Evolutionary conservation across 2,888 invertebrate genomes (phyloP).

Genomic region (Diaperis boleti): DNA sequence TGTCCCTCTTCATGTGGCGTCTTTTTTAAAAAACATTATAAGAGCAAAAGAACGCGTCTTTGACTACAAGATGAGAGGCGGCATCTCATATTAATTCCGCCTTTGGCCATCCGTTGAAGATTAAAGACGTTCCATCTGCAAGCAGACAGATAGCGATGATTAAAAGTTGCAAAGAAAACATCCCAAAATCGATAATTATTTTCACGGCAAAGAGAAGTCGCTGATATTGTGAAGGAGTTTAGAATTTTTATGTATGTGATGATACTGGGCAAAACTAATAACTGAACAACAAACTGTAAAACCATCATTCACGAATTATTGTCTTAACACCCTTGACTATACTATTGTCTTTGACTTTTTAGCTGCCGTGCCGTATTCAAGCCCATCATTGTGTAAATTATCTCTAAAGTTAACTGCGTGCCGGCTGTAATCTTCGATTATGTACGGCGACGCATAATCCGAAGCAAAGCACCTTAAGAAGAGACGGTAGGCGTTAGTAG

Average conservation of each 20-base stretch:
- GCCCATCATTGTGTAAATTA: constrained; percentile 25
- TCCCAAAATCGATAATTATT: constrained; percentile 34
- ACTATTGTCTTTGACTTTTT: constrained; percentile 15
- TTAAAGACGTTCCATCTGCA: constrained; percentile 51
- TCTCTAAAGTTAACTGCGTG: constrained; percentile 31
- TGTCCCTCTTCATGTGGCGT: constrained; percentile 12
- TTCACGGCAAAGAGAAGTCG: constrained; percentile 34
- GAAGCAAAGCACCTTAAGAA: constrained; percentile 41
- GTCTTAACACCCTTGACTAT: too few relatives aligned
- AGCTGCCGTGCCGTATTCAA: constrained; percentile 4
- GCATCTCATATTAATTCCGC: constrained; percentile 53
- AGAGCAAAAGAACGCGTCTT: constrained; percentile 32
- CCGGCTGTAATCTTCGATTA: constrained; percentile 50
- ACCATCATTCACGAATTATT: too few relatives aligned
- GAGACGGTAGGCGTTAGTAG: constrained; percentile 33
- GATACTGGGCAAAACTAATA: too few relatives aligned
- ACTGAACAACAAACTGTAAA: too few relatives aligned
- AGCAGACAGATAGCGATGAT: constrained; percentile 48
- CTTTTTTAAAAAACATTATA: constrained; percentile 31
- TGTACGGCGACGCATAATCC: constrained; percentile 40
- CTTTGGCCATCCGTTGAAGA: constrained; percentile 53
- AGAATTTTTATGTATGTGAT: constrained; percentile 22
- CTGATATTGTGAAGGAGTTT: neutral
- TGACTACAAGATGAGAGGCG: constrained; percentile 34
- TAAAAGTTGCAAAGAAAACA: constrained; percentile 48